phyloP scores from a whole-genome alignment of 1,140 invertebrate genomes.

The Trachymyrmex cornetzi region DNA sequence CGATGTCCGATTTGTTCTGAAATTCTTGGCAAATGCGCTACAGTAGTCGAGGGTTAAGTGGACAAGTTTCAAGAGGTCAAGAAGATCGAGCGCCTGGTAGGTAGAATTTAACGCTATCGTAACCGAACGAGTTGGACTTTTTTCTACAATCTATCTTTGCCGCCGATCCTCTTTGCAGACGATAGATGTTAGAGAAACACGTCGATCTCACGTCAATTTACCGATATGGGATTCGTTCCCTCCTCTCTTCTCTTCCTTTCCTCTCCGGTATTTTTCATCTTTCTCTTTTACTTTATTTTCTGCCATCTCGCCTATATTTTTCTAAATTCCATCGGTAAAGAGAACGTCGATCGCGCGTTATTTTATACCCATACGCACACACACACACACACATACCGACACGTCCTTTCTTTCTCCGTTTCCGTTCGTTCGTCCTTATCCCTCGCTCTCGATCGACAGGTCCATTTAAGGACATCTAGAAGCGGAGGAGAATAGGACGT shows the following conservation, averaged over 20 bases:
- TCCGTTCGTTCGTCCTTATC: not conserved
- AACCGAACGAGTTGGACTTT: not conserved
- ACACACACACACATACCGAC: not conserved
- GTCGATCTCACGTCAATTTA: constrained; percentile 45
- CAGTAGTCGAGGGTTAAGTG: constrained; percentile 42
- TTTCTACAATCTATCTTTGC: constrained; percentile 10
- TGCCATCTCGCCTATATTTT: constrained; percentile 35
- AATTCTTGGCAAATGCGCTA: constrained; percentile 14
- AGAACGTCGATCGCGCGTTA: constrained; percentile 38
- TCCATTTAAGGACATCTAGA: constrained; percentile 30
- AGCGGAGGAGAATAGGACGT: not conserved
- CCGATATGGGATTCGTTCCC: constrained; percentile 26
- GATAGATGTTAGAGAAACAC: constrained; percentile 40
- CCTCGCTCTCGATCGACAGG: constrained; percentile 27
- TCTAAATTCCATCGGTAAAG: constrained; percentile 40
- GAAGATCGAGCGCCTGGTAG: constrained; percentile 33
- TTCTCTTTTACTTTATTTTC: not conserved
- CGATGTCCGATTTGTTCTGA: constrained; percentile 20
- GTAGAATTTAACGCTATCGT: constrained; percentile 19
- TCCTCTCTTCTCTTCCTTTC: too few relatives aligned
- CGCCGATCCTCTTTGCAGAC: constrained; percentile 21
- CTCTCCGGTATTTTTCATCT: not conserved
- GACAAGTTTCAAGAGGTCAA: constrained; percentile 32
- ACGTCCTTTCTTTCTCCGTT: constrained; percentile 6
- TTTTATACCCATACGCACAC: constrained; percentile 5